Evolutionary conservation across 2,113 vertebrate species (phyloP).

Genomic region (human): DNA sequence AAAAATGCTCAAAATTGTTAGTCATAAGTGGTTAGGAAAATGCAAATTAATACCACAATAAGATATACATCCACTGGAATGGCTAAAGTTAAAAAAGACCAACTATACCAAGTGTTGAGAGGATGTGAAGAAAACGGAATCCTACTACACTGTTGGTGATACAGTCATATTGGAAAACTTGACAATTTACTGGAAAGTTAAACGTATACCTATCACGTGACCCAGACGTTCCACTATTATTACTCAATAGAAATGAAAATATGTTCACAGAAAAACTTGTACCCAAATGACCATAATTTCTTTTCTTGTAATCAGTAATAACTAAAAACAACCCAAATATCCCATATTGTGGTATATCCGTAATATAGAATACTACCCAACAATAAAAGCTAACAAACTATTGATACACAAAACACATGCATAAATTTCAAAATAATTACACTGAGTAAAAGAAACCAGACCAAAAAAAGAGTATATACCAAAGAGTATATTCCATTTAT

Average conservation of each 20-base stretch:
- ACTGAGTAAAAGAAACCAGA: background rate
- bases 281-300: background rate
- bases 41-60: background rate
- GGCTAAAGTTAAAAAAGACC: background rate
- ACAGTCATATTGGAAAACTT: background rate
- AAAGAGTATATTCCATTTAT: background rate
- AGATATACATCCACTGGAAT: background rate
- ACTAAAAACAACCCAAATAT: background rate
- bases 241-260: background rate
- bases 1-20: background rate
- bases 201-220: background rate
- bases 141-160: background rate
- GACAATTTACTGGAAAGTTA: background rate
- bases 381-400: background rate
- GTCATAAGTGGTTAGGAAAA: conserved; percentile 17
- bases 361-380: background rate
- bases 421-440: conserved; percentile 13
- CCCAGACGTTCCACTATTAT: background rate
- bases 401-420: background rate
- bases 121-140: background rate
- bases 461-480: background rate
- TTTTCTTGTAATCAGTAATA: conserved; percentile 22
- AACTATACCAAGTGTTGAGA: background rate
- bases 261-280: background rate
- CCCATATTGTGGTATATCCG: background rate